Conservation (phyloP, 2,113 vertebrate genomes). For the Leucosticte australis region DNA sequence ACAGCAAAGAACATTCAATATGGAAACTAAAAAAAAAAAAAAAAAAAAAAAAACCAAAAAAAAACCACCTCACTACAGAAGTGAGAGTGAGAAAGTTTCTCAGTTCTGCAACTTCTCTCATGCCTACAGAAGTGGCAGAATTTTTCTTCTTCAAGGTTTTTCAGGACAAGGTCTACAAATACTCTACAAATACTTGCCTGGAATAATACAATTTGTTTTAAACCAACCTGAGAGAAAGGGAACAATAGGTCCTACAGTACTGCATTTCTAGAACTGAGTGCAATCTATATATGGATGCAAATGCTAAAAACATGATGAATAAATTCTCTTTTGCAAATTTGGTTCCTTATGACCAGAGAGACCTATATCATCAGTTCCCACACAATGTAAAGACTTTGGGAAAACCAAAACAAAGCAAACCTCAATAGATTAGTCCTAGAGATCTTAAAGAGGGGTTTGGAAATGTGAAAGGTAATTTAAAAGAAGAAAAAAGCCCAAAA, state of each 20-base stretch:
- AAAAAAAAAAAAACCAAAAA: too few relatives aligned
- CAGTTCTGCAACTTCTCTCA: slow-evolving; percentile 22
- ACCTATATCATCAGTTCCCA: not conserved
- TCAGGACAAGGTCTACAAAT: slow-evolving; percentile 40
- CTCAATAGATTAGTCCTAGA: not conserved
- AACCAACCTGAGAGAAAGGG: not conserved
- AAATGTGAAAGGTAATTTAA: not conserved
- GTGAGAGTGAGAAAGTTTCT: slow-evolving; percentile 38
- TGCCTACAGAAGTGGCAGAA: not conserved
- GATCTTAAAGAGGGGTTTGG: not conserved
- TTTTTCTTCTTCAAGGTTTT: not conserved
- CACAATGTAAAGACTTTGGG: not conserved
- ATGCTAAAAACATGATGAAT: not conserved
- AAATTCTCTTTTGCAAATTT: not conserved
- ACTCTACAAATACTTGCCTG: slow-evolving; percentile 14
- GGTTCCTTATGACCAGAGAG: not conserved
- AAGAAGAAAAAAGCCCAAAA: not conserved
- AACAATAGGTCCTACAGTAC: not conserved
- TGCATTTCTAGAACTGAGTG: not conserved
- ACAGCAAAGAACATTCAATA: slow-evolving; percentile 18
- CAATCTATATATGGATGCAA: not conserved
- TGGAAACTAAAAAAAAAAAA: not conserved
- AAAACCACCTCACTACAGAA: not conserved
- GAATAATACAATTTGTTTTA: not conserved
- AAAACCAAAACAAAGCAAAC: not conserved